phyloP scores from a whole-genome alignment of 2,797 vertebrate genomes.

The Xiphorhynchus erythropygius region DNA sequence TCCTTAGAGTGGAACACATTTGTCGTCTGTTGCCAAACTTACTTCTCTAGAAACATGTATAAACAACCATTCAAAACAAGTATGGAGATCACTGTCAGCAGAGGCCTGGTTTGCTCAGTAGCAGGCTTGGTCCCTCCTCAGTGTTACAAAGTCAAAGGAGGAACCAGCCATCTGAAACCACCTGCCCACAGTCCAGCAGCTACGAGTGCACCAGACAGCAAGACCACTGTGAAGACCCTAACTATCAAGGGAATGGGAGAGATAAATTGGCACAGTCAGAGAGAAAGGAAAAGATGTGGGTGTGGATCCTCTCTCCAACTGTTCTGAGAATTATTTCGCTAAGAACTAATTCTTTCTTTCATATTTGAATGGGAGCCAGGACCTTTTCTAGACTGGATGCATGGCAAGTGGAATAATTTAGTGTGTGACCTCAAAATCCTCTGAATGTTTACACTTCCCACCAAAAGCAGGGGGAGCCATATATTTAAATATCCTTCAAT shows the following conservation, averaged over 20 bases:
- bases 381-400: slow-evolving; percentile 26
- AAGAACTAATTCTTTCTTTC: slow-evolving; percentile 61
- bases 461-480: background rate
- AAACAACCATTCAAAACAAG: slow-evolving; percentile 33
- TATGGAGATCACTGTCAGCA: background rate
- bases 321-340: slow-evolving; percentile 34
- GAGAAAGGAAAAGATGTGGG: slow-evolving; percentile 60
- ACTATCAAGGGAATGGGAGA: background rate
- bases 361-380: slow-evolving; percentile 46
- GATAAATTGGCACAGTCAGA: slow-evolving; percentile 25
- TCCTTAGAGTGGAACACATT: background rate
- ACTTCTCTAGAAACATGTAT: slow-evolving; percentile 15
- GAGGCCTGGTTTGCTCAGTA: background rate
- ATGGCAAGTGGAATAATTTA: slow-evolving; percentile 25
- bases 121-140: background rate
- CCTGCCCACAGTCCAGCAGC: background rate
- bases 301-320: slow-evolving; percentile 50
- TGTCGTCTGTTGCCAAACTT: background rate
- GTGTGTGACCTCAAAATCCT: background rate
- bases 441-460: slow-evolving; percentile 23
- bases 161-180: background rate
- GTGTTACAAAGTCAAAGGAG: background rate
- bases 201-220: background rate
- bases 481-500: background rate
- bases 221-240: slow-evolving; percentile 33